phyloP scores from a whole-genome alignment of 2,888 invertebrate species.

The Sycophila texana region DNA sequence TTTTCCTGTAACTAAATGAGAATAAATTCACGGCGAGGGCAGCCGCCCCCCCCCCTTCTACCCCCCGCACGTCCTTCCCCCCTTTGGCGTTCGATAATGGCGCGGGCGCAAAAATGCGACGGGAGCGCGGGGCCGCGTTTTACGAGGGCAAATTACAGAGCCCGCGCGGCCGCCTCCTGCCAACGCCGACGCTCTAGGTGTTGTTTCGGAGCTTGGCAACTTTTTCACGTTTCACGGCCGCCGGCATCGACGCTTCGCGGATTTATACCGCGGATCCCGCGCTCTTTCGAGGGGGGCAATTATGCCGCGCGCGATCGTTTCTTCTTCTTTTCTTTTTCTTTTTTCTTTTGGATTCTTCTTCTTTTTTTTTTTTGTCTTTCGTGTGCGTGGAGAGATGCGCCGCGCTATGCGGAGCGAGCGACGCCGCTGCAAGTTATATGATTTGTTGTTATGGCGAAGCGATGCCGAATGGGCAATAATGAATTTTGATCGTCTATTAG shows the following conservation, averaged over 20 bases:
- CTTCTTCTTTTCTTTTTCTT: too few species aligned
- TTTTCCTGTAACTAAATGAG: conserved; percentile 72
- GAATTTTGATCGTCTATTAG: conserved; percentile 31
- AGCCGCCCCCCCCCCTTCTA: neutral
- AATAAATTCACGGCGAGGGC: conserved; percentile 70
- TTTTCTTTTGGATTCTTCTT: too few species aligned
- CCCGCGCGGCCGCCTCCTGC: conserved; percentile 70
- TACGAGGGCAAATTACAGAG: conserved; percentile 75
- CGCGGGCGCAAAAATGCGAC: conserved; percentile 47
- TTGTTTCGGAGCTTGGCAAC: conserved; percentile 62
- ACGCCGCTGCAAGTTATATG: neutral
- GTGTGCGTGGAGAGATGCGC: neutral
- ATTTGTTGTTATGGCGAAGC: conserved; percentile 23
- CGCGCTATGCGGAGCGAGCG: neutral
- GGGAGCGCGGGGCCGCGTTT: conserved; percentile 63
- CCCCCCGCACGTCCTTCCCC: neutral
- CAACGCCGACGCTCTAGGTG: conserved; percentile 68
- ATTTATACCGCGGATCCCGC: neutral
- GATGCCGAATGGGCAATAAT: conserved; percentile 20
- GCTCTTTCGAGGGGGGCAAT: too few species aligned
- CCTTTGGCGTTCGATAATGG: conserved; percentile 4
- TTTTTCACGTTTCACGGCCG: conserved; percentile 65
- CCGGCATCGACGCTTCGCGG: conserved; percentile 5
- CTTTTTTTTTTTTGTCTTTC: too few species aligned
- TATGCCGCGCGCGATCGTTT: too few species aligned